These are phyloP conservation scores for Rhagoletis zephyria DNA, from an alignment of 1,140 invertebrate species.

Conservation along the genomic window DNA sequence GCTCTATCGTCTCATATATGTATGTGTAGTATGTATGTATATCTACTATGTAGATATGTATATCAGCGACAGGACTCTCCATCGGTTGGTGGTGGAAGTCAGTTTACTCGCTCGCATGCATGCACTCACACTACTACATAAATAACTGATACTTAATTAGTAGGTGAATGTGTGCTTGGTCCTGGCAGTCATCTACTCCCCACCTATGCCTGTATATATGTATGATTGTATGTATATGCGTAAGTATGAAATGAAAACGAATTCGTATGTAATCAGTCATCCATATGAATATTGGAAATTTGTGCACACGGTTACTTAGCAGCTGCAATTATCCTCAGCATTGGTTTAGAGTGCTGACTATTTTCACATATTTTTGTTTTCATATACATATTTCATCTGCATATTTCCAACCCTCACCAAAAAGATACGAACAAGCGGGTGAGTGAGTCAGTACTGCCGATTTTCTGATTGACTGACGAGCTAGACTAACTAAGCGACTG, in stretches of 20 bases:
- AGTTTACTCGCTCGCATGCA: neutral
- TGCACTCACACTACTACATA: neutral
- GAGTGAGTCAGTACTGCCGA: neutral
- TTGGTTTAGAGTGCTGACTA: neutral
- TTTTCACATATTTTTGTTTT: neutral
- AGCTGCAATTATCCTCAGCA: slow-evolving; percentile 38
- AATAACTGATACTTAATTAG: neutral
- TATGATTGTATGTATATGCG: neutral
- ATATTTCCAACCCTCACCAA: slow-evolving; percentile 8
- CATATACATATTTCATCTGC: neutral
- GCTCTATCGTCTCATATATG: neutral
- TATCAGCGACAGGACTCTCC: neutral
- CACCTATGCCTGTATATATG: neutral
- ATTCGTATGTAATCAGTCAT: neutral
- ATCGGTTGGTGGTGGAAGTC: neutral
- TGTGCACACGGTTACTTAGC: slow-evolving; percentile 21
- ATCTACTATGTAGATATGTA: neutral
- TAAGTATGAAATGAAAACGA: neutral
- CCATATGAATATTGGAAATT: neutral
- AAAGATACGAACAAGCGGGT: neutral
- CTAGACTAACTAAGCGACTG: neutral
- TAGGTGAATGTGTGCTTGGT: neutral
- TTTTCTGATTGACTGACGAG: slow-evolving; percentile 5
- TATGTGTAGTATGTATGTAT: too few relatives aligned
- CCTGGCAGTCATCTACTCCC: too few relatives aligned